Base-by-base conservation (phyloP, 2,797 vertebrate species). In the Lepilemur ruficaudatus region DNA sequence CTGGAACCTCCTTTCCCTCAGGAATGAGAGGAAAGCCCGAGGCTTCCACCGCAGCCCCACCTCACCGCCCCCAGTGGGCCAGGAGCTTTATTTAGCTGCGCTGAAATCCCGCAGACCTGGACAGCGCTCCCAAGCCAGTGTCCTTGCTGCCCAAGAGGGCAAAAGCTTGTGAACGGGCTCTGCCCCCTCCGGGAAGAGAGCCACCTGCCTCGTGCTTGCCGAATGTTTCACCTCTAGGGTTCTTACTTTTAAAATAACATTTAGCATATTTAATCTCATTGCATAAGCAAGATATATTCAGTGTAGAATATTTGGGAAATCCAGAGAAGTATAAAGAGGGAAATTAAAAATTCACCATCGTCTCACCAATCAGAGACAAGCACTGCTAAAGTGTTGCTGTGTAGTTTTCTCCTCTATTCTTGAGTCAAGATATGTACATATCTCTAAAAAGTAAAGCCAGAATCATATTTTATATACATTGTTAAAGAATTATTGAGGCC, bases 61-160 rank as follows among this genome's bases (percentile, higher is more conserved):
- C 91, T 76, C 91, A 55, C 14, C 13, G 72, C 23, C 28, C 55
- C 46, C 69, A 7, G 20, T 0, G 50, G 35, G 91, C 93, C 96
- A 96, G 90, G 89, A 93, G 75, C 96, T 97, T 97, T 96, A 97
- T 98, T 98, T 97, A 97, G 96, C 83, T 20, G 59, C 3, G 14
- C 67, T 48, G 67, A 97, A 97, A 70, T 91, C 89, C 95, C 48
- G 25, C 28, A 93, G 96, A 57, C 85, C 93, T 94, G 80, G 35
- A 46, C 85, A 22, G 70, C 35, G 25, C 76, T 93, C 65, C 82
- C 69, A 57, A 78, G 41, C 78, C 61, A 4, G 8, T 70, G 96
- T 95, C 86, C 82, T 96, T 79, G 83, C 85, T 17, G 0, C 30
- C 30, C n/a, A 91, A 90, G 79, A 69, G 96, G 94, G 91, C 97